Evolutionary conservation across 2,113 vertebrate genomes (phyloP).

Genomic region (Heterotilapia buettikoferi): DNA sequence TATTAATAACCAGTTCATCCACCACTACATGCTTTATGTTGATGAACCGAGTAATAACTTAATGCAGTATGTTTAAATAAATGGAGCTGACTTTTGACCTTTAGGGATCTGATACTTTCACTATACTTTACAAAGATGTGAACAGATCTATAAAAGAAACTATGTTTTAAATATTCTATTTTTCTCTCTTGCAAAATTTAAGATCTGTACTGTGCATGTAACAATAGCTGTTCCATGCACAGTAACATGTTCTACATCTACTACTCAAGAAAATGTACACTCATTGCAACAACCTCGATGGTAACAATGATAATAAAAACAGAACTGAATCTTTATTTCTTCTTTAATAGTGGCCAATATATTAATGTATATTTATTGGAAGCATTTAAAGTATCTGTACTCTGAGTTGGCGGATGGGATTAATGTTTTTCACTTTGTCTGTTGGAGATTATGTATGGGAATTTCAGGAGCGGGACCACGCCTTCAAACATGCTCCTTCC

Average conservation of each 20-base stretch:
- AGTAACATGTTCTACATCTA: background rate
- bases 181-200: background rate
- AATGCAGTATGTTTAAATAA: background rate
- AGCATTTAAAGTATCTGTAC: background rate
- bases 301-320: background rate
- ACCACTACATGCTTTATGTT: background rate
- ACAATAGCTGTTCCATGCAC: accelerated
- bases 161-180: background rate
- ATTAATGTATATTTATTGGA: accelerated
- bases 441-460: background rate
- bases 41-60: accelerated
- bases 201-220: background rate
- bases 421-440: background rate
- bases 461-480: background rate
- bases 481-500: background rate
- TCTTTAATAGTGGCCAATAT: background rate
- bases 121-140: background rate
- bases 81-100: accelerated
- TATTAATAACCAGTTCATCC: background rate
- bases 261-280: background rate
- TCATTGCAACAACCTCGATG: accelerated
- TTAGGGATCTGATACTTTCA: background rate
- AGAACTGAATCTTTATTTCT: background rate
- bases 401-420: accelerated
- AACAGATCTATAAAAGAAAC: background rate